These are phyloP conservation scores for Candoia aspera DNA, from an alignment of 2,113 vertebrate genomes.

Conservation along the genomic window DNA sequence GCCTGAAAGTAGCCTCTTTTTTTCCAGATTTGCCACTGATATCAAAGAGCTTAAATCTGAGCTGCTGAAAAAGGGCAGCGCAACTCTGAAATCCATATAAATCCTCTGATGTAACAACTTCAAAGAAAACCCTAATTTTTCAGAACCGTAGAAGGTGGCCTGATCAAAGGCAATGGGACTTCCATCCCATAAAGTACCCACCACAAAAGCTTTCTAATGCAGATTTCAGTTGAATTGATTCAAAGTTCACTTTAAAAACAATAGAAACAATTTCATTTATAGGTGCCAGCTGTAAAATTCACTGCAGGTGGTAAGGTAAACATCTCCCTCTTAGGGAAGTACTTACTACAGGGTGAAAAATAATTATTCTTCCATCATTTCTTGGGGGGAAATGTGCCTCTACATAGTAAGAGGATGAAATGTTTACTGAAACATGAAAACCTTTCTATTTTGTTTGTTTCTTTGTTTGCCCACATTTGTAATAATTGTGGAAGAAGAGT, in stretches of 20 bases:
- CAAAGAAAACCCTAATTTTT: rapidly evolving
- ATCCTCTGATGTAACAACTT: not conserved
- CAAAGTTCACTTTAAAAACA: not conserved
- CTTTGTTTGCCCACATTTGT: not conserved
- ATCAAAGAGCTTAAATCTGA: not conserved
- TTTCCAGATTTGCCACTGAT: rapidly evolving
- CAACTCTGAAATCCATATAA: not conserved
- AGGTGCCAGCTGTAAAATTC: not conserved
- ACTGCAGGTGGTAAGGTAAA: not conserved
- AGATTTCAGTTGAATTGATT: rapidly evolving
- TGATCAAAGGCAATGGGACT: not conserved
- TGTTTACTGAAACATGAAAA: not conserved
- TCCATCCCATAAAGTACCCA: not conserved
- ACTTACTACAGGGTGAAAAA: not conserved
- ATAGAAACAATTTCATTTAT: not conserved
- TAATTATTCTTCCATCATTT: not conserved
- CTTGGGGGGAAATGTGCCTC: not conserved
- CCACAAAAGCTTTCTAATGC: not conserved
- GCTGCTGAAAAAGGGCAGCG: not conserved
- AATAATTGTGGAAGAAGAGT: not conserved
- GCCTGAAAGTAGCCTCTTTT: not conserved
- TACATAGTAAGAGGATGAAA: not conserved
- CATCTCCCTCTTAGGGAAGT: not conserved
- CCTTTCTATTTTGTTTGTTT: not conserved
- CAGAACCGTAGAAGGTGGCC: rapidly evolving